Evolutionary conservation across 53 echinoderm and acorn worm genomes (phyloP).

Genomic region (Mesocentrotus franciscanus): DNA sequence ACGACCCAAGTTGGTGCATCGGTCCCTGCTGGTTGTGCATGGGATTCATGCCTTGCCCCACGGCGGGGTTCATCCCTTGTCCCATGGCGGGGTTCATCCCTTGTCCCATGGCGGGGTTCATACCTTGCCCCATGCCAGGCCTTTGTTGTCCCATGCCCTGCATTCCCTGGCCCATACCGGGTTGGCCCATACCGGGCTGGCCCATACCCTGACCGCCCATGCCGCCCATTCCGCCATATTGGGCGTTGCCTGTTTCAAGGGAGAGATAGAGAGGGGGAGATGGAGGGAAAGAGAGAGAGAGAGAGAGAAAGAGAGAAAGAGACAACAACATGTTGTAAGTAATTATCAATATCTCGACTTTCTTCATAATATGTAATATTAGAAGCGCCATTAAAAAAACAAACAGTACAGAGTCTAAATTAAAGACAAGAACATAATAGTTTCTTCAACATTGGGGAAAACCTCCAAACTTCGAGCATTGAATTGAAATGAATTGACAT

Average conservation of each 20-base stretch:
- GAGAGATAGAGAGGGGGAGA: neutral
- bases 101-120: neutral
- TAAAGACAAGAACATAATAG: too few species aligned
- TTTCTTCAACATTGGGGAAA: too few species aligned
- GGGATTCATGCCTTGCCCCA: neutral
- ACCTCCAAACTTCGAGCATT: too few species aligned
- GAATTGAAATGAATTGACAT: too few species aligned
- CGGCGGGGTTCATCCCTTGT: neutral
- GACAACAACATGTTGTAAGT: neutral
- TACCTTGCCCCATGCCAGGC: neutral
- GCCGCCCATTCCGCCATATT: conserved; percentile 32
- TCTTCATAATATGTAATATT: too few species aligned
- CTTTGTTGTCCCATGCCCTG: neutral
- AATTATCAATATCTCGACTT: too few species aligned
- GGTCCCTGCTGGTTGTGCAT: too few species aligned
- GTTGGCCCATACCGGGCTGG: neutral
- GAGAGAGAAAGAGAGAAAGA: neutral
- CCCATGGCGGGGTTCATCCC: neutral
- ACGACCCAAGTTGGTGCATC: neutral
- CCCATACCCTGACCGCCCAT: neutral
- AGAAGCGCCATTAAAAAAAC: too few species aligned
- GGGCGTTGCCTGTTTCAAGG: neutral
- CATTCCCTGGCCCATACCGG: too few species aligned
- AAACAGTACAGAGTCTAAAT: too few species aligned
- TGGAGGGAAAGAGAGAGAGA: neutral